A percentile compares a stretch with the other conserved stretches of the same genome.
Evolutionary conservation across 2,113 vertebrate genomes (phyloP).

Genomic region (Pachypanchax playfairii): DNA sequence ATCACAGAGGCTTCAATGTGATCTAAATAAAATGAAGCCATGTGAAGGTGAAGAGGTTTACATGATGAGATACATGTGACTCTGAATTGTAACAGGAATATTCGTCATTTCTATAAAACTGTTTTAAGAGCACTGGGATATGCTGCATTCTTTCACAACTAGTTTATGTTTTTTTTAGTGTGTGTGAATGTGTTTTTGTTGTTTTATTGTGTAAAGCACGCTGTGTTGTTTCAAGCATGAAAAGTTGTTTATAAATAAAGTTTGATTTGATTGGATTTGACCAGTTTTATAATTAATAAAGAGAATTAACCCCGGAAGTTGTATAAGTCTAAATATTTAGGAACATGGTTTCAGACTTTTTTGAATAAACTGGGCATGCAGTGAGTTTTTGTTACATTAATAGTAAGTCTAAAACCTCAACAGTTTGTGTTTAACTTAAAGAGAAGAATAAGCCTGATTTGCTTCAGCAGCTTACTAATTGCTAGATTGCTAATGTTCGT

Average conservation of each 20-base stretch:
- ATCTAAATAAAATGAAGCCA: neutral
- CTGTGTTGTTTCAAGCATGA: too few species aligned
- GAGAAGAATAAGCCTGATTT: neutral
- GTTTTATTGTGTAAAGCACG: too few species aligned
- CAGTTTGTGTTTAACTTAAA: slow-evolving; percentile 13
- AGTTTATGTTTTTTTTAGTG: too few species aligned
- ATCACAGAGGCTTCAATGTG: neutral
- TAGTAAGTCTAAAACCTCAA: slow-evolving; percentile 29
- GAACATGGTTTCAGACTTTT: neutral
- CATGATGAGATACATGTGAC: neutral
- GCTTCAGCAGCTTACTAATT: neutral
- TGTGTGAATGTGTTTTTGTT: too few species aligned
- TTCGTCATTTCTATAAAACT: neutral
- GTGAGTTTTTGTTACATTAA: slow-evolving; percentile 24
- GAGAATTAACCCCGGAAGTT: neutral
- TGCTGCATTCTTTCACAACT: too few species aligned
- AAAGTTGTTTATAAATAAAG: too few species aligned
- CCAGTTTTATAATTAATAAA: neutral
- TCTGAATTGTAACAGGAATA: neutral
- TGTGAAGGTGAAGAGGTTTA: too few species aligned
- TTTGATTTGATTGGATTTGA: neutral
- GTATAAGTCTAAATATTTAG: too few species aligned
- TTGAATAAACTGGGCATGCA: neutral
- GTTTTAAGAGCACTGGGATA: neutral
- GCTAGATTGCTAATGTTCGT: neutral